These are phyloP conservation scores for Amblyjoppa fuscipennis DNA, from an alignment of 2,888 invertebrate genomes.

Conservation along the genomic window DNA sequence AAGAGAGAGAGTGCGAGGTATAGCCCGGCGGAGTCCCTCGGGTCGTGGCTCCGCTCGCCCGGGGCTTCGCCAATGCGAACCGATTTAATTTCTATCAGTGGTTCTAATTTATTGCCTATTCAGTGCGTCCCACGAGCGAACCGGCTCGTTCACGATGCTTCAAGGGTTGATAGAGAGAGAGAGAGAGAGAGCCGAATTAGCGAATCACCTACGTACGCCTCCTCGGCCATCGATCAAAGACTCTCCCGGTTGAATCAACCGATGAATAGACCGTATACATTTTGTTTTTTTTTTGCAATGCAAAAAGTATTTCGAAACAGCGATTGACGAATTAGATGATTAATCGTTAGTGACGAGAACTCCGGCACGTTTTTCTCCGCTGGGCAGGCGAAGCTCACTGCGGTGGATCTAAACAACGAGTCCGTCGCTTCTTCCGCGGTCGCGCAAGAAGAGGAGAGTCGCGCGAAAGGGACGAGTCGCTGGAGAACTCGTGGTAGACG, in stretches of 20 bases:
- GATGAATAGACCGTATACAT: not conserved
- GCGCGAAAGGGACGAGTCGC: not conserved
- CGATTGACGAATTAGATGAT: not conserved
- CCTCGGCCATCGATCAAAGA: slow-evolving; percentile 10
- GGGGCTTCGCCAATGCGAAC: slow-evolving; percentile 72
- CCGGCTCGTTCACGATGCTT: slow-evolving; percentile 33
- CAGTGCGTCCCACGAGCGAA: slow-evolving; percentile 59
- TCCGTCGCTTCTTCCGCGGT: slow-evolving; percentile 69
- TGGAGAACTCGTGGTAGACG: slow-evolving; percentile 33
- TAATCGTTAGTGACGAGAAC: not conserved
- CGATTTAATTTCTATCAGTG: slow-evolving; percentile 83
- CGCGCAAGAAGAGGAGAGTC: slow-evolving; percentile 24
- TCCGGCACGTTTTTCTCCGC: slow-evolving; percentile 32
- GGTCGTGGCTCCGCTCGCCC: slow-evolving; percentile 49
- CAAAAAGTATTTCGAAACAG: not conserved
- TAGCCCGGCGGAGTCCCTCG: slow-evolving; percentile 29
- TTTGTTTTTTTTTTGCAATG: too few species aligned
- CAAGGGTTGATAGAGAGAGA: slow-evolving; percentile 23
- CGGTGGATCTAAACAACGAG: slow-evolving; percentile 73
- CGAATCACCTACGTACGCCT: slow-evolving; percentile 22
- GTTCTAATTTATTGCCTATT: slow-evolving; percentile 80
- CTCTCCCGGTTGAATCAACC: not conserved
- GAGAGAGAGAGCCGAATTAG: not conserved
- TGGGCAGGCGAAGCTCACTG: slow-evolving; percentile 46
- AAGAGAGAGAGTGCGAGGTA: slow-evolving; percentile 1